Evolutionary conservation across 2,888 invertebrate genomes (phyloP).

Genomic region (Hipparchia sbordonii): DNA sequence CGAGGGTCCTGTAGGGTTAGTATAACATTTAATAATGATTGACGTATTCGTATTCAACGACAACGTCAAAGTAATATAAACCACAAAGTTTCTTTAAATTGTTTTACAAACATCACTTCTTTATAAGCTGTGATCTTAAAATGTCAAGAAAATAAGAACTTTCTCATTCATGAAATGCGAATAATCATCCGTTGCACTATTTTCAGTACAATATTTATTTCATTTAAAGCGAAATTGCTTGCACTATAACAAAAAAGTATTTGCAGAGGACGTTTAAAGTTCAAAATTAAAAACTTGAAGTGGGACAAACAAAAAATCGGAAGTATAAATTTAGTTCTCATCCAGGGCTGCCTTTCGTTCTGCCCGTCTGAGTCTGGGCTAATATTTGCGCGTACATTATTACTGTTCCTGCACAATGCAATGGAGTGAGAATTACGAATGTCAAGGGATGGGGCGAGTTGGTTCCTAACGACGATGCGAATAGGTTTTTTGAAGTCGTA

Average conservation of each 20-base stretch:
- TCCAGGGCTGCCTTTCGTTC: constrained; percentile 56
- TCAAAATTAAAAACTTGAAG: constrained; percentile 35
- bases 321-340: constrained; percentile 45
- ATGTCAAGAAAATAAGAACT: neutral
- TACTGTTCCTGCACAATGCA: constrained; percentile 71
- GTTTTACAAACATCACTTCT: neutral
- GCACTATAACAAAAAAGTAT: constrained; percentile 15
- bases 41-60: no score
- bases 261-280: constrained; percentile 14
- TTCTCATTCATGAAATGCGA: neutral
- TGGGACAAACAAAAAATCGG: constrained; percentile 40
- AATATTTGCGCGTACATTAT: constrained; percentile 80
- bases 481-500: constrained; percentile 1
- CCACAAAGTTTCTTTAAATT: no score
- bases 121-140: neutral
- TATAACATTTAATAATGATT: no score
- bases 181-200: neutral
- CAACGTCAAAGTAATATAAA: no score
- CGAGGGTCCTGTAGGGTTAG: no score
- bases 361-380: constrained; percentile 68
- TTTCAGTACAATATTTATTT: constrained; percentile 17
- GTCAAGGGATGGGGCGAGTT: constrained; percentile 28
- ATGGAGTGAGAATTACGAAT: constrained; percentile 63
- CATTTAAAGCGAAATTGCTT: constrained; percentile 13
- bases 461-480: constrained; percentile 12